phyloP scores from a whole-genome alignment of 2,888 invertebrate species.

The Cabera pusaria region DNA sequence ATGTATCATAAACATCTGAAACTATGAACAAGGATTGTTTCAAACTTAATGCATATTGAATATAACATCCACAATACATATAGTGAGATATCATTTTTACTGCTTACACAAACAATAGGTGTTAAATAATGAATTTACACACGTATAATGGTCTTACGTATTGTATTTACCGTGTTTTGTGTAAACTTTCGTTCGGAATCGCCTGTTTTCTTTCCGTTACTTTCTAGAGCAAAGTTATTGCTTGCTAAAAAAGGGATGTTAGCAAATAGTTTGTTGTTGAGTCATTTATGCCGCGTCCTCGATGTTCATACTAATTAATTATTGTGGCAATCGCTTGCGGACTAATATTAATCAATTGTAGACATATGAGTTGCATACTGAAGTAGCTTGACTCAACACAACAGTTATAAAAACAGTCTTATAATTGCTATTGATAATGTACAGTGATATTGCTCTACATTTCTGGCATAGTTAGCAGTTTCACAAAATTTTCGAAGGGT shows the following conservation, averaged over 20 bases:
- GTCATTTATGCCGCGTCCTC: slow-evolving; percentile 42
- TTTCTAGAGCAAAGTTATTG: slow-evolving; percentile 19
- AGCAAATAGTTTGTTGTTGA: slow-evolving; percentile 51
- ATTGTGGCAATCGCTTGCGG: slow-evolving; percentile 33
- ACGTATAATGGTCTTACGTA: background rate
- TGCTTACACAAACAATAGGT: slow-evolving; percentile 28
- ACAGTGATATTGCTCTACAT: too few relatives aligned
- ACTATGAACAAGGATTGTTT: too few relatives aligned
- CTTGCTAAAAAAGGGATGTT: slow-evolving; percentile 31
- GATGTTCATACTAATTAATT: slow-evolving; percentile 48
- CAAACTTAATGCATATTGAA: too few relatives aligned
- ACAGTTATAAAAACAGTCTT: too few relatives aligned
- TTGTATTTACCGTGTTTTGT: slow-evolving; percentile 2
- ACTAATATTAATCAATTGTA: slow-evolving; percentile 22
- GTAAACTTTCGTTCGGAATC: background rate
- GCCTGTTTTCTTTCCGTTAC: too few relatives aligned
- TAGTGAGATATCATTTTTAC: slow-evolving; percentile 15
- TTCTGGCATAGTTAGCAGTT: too few relatives aligned
- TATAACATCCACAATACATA: too few relatives aligned
- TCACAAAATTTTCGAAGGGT: too few relatives aligned
- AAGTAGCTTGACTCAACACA: too few relatives aligned
- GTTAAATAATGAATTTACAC: slow-evolving; percentile 10
- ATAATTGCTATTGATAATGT: too few relatives aligned
- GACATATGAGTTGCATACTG: slow-evolving; percentile 1
- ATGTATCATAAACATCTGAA: too few relatives aligned